Conservation (phyloP, 2,888 invertebrate genomes). For the Galerucella pusilla region DNA sequence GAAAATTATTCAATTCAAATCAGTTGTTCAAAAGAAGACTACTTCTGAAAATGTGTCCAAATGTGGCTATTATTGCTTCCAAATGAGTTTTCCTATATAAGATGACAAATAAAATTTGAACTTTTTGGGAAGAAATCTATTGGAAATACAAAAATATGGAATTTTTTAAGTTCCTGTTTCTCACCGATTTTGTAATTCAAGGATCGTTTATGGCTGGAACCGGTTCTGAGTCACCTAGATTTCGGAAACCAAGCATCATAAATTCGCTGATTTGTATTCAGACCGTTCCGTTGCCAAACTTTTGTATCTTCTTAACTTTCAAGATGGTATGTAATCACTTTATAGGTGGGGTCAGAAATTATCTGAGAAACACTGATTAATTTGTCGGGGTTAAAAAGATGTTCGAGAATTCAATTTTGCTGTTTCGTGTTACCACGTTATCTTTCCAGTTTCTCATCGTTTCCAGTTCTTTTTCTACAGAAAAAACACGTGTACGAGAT, state of each 20-base stretch:
- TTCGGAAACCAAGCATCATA: slow-evolving; percentile 58
- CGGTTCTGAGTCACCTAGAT: slow-evolving; percentile 35
- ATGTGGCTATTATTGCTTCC: too few relatives aligned
- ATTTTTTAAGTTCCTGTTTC: background rate
- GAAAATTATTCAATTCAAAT: too few relatives aligned
- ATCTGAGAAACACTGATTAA: slow-evolving; percentile 48
- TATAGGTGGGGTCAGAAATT: slow-evolving; percentile 49
- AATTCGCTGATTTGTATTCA: slow-evolving; percentile 64
- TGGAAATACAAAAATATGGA: background rate
- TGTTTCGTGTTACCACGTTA: slow-evolving; percentile 25
- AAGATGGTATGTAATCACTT: slow-evolving; percentile 60
- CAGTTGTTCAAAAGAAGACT: too few relatives aligned
- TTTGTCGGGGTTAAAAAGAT: slow-evolving; percentile 40
- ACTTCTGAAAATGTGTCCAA: too few relatives aligned
- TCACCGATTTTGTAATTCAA: background rate
- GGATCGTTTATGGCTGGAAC: background rate
- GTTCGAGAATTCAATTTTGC: slow-evolving; percentile 33
- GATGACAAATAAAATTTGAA: too few relatives aligned
- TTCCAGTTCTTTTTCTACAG: too few relatives aligned
- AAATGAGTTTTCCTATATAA: too few relatives aligned
- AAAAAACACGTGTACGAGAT: too few relatives aligned
- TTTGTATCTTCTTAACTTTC: slow-evolving; percentile 62
- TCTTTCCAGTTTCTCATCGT: background rate
- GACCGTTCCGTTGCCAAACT: slow-evolving; percentile 57
- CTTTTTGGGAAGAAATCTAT: background rate